Evolutionary conservation across 2,888 invertebrate genomes (phyloP), one percentile per base, ranked within the genome.

Genomic region (Eupithecia subumbrata): DNA sequence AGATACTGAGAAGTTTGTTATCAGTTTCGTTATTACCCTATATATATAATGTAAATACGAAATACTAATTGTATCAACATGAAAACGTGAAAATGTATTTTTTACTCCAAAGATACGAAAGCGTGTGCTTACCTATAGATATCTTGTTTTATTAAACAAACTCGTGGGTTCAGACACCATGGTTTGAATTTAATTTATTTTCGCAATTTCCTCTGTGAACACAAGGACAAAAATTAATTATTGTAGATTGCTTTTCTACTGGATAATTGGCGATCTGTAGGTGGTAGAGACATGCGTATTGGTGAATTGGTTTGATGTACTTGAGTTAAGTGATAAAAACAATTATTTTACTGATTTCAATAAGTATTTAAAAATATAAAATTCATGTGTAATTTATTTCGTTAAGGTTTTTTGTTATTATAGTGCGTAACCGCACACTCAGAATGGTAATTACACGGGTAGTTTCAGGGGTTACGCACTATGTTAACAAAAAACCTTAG

Each of bases 181-280:
- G 43, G 43, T 25, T 68, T 43, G 2, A 43, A 22, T 43, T 68
- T 67, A 67, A 67, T 67, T 68, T 68, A 25, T 16, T 68, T 45
- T 25, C 25, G 68, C 12, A 68, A 68, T 68, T 68, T 68, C 16
- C 68, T 22, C 16, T 40, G 7, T 67, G n/a, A 22, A 12, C 43
- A 67, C 3, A n/a, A 43, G 22, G 14, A 22, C 68, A 43, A 22
- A 68, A 43, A 68, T 45, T 68, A 68, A 68, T 68, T 68, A 45
- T 16, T 68, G n/a, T 40, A n/a, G 22, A 45, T 68, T 68, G 43
- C 22, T 68, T 45, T 68, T 22, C 43, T 68, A 40, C 43, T 14
- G 18, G 43, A 40, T 43, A 68, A 37, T 60, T 60, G 60, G 60
- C 12, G 14, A 22, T 52, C 48, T 18, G 48, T 48, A 16, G n/a